phyloP scores from a whole-genome alignment of 1,140 invertebrate genomes.

The Alviniconcha marisindica region DNA sequence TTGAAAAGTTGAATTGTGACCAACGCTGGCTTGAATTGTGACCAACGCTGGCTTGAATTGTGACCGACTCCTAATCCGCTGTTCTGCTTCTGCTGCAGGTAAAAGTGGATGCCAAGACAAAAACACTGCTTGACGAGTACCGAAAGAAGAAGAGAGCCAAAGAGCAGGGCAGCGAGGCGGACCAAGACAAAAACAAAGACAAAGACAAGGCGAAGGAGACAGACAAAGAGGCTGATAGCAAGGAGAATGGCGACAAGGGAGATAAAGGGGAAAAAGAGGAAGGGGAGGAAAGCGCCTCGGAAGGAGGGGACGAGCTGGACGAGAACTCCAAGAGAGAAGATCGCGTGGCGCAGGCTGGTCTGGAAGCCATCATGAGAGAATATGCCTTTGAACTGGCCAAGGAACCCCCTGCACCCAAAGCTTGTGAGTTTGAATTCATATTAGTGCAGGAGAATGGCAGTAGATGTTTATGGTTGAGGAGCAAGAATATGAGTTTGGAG shows the following conservation, averaged over 20 bases:
- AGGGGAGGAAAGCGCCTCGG: conserved; percentile 53
- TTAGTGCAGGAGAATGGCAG: no score
- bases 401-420: conserved; percentile 76
- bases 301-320: conserved; percentile 65
- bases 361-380: conserved; percentile 87
- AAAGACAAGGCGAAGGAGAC: conserved; percentile 55
- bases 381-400: conserved; percentile 83
- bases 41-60: no score
- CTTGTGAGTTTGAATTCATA: no score
- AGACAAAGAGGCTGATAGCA: conserved; percentile 57
- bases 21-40: no score
- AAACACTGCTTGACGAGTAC: conserved; percentile 94
- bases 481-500: no score
- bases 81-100: conserved; percentile 74
- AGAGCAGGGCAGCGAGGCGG: conserved; percentile 51
- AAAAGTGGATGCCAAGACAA: conserved; percentile 98
- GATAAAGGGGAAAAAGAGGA: conserved; percentile 60
- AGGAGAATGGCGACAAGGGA: conserved; percentile 61
- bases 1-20: no score
- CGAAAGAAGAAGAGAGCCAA: conserved; percentile 75
- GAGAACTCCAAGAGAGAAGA: conserved; percentile 71
- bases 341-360: conserved; percentile 83
- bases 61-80: no score
- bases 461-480: no score
- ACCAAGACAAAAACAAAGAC: conserved; percentile 50